Conservation (phyloP, 2,888 invertebrate genomes). For the Antheraea assamensis region DNA sequence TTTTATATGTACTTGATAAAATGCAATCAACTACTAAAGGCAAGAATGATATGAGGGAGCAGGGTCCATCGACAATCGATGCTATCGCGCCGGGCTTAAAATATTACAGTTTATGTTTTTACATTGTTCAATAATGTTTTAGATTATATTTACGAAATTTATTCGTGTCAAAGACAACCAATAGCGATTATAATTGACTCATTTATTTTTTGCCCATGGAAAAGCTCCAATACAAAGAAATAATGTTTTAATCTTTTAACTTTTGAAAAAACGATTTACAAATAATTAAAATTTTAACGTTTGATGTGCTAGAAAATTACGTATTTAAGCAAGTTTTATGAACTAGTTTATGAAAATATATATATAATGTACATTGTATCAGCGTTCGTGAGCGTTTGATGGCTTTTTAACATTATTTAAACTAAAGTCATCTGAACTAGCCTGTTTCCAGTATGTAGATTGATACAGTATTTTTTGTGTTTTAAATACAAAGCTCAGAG, state of each 20-base stretch:
- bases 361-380: neutral
- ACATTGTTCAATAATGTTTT: too few species aligned
- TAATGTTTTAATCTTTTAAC: neutral
- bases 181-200: neutral
- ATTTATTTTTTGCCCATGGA: neutral
- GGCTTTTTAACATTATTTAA: too few species aligned
- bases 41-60: neutral
- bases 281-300: neutral
- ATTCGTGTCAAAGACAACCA: neutral
- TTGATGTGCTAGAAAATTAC: slow-evolving; percentile 4
- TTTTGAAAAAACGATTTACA: neutral
- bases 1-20: too few species aligned
- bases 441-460: too few species aligned
- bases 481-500: too few species aligned
- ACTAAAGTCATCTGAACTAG: neutral
- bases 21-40: neutral
- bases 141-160: neutral
- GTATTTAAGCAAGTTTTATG: neutral
- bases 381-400: neutral
- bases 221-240: neutral
- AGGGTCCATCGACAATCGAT: too few species aligned
- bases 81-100: too few species aligned
- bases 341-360: neutral
- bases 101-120: too few species aligned
- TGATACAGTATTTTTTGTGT: too few species aligned